These are phyloP conservation scores for Rhabdomys dilectus DNA, from an alignment of 2,113 vertebrate species.

Conservation along the genomic window DNA sequence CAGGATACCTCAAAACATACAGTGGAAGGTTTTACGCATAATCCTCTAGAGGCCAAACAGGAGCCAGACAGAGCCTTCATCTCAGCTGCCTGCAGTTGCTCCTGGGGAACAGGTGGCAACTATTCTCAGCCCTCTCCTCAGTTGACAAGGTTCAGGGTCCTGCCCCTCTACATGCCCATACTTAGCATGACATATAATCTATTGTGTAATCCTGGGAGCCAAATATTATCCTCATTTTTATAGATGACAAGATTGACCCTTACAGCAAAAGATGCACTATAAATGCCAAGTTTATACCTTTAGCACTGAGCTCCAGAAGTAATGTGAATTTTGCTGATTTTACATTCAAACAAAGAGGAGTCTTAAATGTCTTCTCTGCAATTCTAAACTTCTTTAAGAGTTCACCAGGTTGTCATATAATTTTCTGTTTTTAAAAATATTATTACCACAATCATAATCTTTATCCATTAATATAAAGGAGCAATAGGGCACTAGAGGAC, in stretches of 20 bases:
- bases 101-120: neutral
- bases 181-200: conserved; percentile 11
- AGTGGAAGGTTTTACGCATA: conserved; percentile 22
- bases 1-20: neutral
- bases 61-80: neutral
- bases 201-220: neutral
- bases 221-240: conserved; percentile 45
- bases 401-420: neutral
- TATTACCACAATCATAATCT: conserved; percentile 11
- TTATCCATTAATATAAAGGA: conserved; percentile 26
- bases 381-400: conserved; percentile 21
- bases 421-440: neutral
- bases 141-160: neutral
- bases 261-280: neutral
- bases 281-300: conserved; percentile 27
- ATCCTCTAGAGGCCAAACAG: neutral
- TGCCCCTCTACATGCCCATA: neutral
- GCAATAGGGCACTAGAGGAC: neutral
- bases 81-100: conserved; percentile 21
- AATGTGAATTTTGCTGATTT: conserved; percentile 26
- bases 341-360: conserved; percentile 17
- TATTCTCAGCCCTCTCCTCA: neutral
- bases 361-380: conserved; percentile 37
- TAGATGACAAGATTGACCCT: conserved; percentile 22
- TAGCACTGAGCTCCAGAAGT: conserved; percentile 14